phyloP scores from a whole-genome alignment of 2,797 vertebrate species.

The Amblyraja radiata region DNA sequence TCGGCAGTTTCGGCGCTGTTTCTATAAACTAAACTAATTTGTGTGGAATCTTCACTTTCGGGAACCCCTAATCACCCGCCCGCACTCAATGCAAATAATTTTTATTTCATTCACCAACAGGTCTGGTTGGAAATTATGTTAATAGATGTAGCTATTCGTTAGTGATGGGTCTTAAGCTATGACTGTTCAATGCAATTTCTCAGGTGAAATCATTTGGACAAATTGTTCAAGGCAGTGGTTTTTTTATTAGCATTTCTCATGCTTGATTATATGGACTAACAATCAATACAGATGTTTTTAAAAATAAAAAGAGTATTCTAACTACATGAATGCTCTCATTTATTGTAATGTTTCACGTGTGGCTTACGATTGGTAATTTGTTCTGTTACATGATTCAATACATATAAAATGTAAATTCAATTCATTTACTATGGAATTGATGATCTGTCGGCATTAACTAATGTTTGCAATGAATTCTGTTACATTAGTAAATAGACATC shows the following conservation, averaged over 20 bases:
- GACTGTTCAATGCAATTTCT: neutral
- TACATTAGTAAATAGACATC: slow-evolving; percentile 90
- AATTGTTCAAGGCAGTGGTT: neutral
- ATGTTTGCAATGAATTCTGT: slow-evolving; percentile 98
- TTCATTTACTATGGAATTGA: slow-evolving; percentile 99
- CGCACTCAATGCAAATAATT: neutral
- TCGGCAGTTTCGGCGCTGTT: too few relatives aligned
- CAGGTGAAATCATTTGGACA: slow-evolving; percentile 29
- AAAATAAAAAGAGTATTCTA: slow-evolving; percentile 35
- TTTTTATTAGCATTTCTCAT: slow-evolving; percentile 30
- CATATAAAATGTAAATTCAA: slow-evolving; percentile 75
- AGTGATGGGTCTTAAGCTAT: neutral
- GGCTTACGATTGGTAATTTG: slow-evolving; percentile 91
- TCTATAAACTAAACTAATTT: too few relatives aligned
- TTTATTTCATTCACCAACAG: slow-evolving; percentile 14
- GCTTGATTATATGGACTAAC: slow-evolving; percentile 21
- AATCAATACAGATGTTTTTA: slow-evolving; percentile 38
- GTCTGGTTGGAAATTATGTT: neutral
- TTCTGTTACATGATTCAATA: slow-evolving; percentile 92
- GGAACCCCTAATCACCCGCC: neutral
- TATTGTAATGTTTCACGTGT: slow-evolving; percentile 77
- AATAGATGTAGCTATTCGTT: neutral
- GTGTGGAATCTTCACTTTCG: neutral
- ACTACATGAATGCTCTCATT: slow-evolving; percentile 51
- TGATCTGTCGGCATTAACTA: slow-evolving; percentile 98